Percentiles rank a stretch among this genome's conserved stretches.
These are phyloP conservation scores for Saturnia japonica DNA, from an alignment of 2,888 invertebrate genomes.

Conservation along the genomic window DNA sequence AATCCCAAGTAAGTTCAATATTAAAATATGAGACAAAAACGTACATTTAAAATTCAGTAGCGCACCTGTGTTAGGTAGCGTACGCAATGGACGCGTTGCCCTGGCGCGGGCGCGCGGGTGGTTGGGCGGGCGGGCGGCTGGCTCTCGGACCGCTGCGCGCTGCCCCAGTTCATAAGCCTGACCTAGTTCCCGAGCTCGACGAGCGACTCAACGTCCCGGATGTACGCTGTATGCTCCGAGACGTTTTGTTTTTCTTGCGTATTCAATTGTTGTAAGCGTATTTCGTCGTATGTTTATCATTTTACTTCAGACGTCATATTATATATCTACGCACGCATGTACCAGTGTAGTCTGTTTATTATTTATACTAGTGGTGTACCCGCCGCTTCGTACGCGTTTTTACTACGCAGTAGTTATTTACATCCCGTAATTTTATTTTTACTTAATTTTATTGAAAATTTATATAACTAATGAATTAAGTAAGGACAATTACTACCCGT, in stretches of 20 bases:
- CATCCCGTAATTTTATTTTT: too few species aligned
- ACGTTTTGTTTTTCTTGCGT: conserved; percentile 8
- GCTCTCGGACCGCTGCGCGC: background rate
- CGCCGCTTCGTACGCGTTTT: too few species aligned
- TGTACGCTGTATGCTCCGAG: background rate
- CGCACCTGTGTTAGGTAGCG: background rate
- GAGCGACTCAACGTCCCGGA: background rate
- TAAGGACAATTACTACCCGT: too few species aligned
- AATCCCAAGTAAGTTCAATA: background rate
- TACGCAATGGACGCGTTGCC: background rate
- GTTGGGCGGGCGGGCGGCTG: too few species aligned
- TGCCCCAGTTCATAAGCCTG: conserved; percentile 9
- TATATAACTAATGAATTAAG: too few species aligned
- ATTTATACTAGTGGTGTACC: too few species aligned
- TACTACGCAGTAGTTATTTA: too few species aligned
- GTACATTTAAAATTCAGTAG: background rate
- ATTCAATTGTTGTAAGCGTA: conserved; percentile 10
- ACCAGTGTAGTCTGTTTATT: too few species aligned
- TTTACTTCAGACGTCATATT: background rate
- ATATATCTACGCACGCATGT: too few species aligned
- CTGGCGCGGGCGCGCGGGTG: too few species aligned
- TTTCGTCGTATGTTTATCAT: background rate
- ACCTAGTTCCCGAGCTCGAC: conserved; percentile 9
- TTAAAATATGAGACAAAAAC: background rate
- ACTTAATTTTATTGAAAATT: too few species aligned